Evolutionary conservation across 2,797 vertebrate species (phyloP).

Genomic region (Lophius americanus): DNA sequence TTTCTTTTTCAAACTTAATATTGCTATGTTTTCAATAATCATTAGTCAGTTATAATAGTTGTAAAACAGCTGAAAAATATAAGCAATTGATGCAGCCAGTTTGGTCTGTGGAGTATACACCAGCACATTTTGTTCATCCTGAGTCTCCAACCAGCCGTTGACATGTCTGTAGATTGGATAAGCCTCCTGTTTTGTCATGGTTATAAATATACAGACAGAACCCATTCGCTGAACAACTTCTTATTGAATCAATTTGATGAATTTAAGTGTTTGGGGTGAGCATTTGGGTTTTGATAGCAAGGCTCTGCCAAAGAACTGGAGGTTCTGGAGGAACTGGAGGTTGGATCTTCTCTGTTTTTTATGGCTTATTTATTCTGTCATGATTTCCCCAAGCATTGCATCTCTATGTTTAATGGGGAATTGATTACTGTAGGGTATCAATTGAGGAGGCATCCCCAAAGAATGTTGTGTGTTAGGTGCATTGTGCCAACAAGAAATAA

Average conservation of each 20-base stretch:
- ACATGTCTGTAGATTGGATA: conserved; percentile 16
- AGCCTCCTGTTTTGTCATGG: conserved; percentile 1
- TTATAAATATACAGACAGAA: conserved; percentile 14
- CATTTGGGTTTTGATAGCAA: conserved; percentile 4
- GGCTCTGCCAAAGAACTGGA: conserved; percentile 1
- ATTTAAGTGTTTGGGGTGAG: conserved; percentile 16
- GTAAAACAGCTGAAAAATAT: conserved; percentile 1
- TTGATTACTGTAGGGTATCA: conserved; percentile 12
- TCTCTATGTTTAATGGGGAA: not conserved
- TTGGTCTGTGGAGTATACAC: not conserved
- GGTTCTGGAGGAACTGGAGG: conserved; percentile 4
- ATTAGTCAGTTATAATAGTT: conserved; percentile 12
- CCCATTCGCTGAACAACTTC: conserved; percentile 19
- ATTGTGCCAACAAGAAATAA: conserved; percentile 64
- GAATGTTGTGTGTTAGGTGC: conserved; percentile 32
- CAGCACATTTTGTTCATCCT: not conserved
- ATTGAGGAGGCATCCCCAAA: conserved; percentile 4
- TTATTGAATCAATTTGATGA: conserved; percentile 10
- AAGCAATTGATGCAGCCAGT: conserved; percentile 2
- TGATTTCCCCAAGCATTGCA: conserved; percentile 1
- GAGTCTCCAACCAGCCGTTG: conserved; percentile 14
- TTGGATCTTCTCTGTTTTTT: conserved; percentile 15
- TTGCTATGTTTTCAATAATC: conserved; percentile 15
- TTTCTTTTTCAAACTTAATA: conserved; percentile 31
- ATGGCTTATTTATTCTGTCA: conserved; percentile 39